A percentile compares a stretch with the other conserved stretches of the same genome.
Evolutionary conservation across 2,888 invertebrate genomes (phyloP).

Genomic region (Chalcosyrphus nemorum): DNA sequence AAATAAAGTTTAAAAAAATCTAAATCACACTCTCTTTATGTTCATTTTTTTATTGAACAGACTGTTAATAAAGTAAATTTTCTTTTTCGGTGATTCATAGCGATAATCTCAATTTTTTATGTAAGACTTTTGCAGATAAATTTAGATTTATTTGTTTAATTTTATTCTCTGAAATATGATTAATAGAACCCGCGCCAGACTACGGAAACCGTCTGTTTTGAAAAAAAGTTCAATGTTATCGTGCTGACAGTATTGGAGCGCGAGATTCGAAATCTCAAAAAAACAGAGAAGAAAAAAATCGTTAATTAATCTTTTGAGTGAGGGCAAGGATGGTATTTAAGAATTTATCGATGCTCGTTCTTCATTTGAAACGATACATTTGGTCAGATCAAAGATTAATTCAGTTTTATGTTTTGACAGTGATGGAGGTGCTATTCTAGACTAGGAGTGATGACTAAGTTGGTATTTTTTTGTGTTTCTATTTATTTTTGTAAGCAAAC

Average conservation of each 20-base stretch:
- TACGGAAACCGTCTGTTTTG: constrained; percentile 4
- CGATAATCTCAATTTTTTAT: neutral
- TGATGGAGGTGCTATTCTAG: neutral
- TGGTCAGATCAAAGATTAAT: constrained; percentile 3
- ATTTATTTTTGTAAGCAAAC: neutral
- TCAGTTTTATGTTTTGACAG: neutral
- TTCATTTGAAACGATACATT: constrained; percentile 5
- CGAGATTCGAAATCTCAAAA: neutral
- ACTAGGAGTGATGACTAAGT: neutral
- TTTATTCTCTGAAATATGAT: constrained; percentile 12
- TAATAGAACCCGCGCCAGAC: neutral
- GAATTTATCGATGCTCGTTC: neutral
- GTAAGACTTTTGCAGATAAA: neutral
- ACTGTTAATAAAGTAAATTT: neutral
- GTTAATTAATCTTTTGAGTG: neutral
- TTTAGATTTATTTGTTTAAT: neutral
- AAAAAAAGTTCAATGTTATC: neutral
- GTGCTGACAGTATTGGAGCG: neutral
- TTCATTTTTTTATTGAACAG: neutral
- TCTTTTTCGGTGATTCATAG: neutral
- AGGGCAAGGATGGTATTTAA: neutral
- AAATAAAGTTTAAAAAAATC: too few relatives aligned
- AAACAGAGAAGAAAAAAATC: too few relatives aligned
- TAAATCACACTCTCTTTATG: too few relatives aligned
- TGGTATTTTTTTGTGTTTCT: too few relatives aligned